Evolutionary conservation across 1,140 invertebrate genomes (phyloP), one percentile per base, ranked within the genome.

Genomic region (Brachionus asplanchnoidis): DNA sequence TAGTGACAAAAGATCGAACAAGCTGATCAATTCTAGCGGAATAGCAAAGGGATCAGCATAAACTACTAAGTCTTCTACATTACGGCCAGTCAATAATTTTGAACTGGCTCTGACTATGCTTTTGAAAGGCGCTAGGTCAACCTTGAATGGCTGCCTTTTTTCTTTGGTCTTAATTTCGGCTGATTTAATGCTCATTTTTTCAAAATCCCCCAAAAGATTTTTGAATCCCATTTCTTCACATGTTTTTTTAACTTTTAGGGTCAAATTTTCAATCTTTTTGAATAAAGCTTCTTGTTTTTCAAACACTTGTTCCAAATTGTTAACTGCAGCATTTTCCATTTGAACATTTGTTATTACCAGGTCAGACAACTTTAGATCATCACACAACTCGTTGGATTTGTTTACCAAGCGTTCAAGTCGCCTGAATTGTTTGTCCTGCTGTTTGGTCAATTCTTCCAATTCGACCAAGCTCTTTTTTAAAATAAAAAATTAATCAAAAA

Each of bases 321-420:
- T 70, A 9, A 2, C 14, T 23, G 11, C 26, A 80, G 0, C 20
- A 65, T 42, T 46, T 68, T 42, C 46, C 14, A 12, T 28, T 17
- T 42, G 1, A 26, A 78, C 6, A 46, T 78, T 32, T 6, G 44
- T 20, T 17, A 65, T 68, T 17, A 36, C 53, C n/a, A 82, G 28
- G 40, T 65, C 9, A 40, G 32, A 32, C 42, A 82, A 68, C n/a
- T 56, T 42, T 14, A 82, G 26, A 65, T 82, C 79, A 23, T 82
- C 79, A 23, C 79, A 82, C 17, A 82, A 68, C 26, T 82, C 79
- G 20, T 82, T 82, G 3, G 79, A 82, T 26, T 56, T 82, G 14
- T 40, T 46, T 20, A 82, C 5, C 32, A 82, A 46, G 28, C 79
- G 79, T 28, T 82, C 50, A 1, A 82, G 42, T 20, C 26, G 20